Base-by-base conservation (phyloP, 2,113 vertebrate species). In the Albula goreensis region DNA sequence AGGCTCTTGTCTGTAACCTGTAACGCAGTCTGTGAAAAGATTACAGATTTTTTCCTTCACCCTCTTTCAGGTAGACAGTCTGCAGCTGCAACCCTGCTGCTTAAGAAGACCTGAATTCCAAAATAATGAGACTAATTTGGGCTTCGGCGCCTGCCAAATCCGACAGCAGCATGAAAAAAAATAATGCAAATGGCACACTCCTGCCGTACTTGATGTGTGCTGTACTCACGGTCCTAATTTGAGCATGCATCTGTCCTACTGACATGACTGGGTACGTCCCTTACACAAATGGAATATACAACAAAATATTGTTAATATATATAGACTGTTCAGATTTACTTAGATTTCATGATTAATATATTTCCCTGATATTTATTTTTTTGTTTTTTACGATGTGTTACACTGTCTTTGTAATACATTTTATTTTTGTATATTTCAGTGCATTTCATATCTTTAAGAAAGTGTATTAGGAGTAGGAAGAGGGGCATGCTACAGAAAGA, bases 71-170 rank as follows among this genome's bases (percentile, higher is more conserved):
- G 81, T 83, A 50, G 41, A 50, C 7, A 83, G 19, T 50, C 66
- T 60, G 19, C 31, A 63, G 49, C 12, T 5, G 86, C 80, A 82
- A 5, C 87, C 74, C 81, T 85, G 87, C 89, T 88, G 83, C 88
- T 78, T 83, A 83, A 90, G 25, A 53, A 31, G 63, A 81, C 41
- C 80, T 63, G 82, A 77, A 78, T 86, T 87, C 48, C 19, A 84
- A 87, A 86, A 89, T 83, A 88, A 85, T 86, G 81, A 82, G 57
- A 52, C 83, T 89, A 82, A 85, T 88, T 86, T 80, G 77, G 78
- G 41, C 5, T 86, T 86, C 77, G 8, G 22, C 83, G 87, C 51
- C 31, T 80, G 85, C 86, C 89, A 83, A 88, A 81, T 85, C 63
- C 19, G 86, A 88, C 48, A 57, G 15, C 25, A 77, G 82, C 41